Base-by-base conservation (phyloP, 2,888 invertebrate genomes). In the Eucriotettix oculatus region DNA sequence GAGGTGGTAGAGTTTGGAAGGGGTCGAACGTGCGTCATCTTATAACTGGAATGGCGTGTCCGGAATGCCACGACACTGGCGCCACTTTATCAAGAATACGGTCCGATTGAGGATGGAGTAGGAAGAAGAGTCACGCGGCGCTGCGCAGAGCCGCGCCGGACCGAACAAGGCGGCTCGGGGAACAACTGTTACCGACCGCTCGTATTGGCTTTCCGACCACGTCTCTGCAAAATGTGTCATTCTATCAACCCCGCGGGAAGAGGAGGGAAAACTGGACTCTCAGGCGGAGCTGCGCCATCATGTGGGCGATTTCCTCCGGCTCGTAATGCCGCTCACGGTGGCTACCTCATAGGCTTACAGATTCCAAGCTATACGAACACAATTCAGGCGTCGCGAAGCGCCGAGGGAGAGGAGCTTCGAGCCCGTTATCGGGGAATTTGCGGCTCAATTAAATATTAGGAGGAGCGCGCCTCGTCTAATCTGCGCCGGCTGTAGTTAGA, bases 191-290 rank as follows among this genome's bases (percentile, higher is more conserved):
- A 42, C 17, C 42, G n/a, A 42, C 16, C 14, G 42, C 29, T 29
- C 29, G 29, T 29, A 29, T 29, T 29, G 29, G 29, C 57, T 62
- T 60, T 61, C 63, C 57, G 53, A 43, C 60, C 63, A 63, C 63
- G 63, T 63, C 55, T 61, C 56, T 56, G 56, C 58, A 61, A 62
- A 63, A 63, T 63, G 63, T 63, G 63, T 63, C 63, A 63, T 63
- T 63, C 63, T 58, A 63, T 63, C 63, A 63, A 61, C 59, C 60
- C n/a, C 14, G 42, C 57, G 52, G 57, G 56, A 29, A 29, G 29
- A 29, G 29, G 29, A 29, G 29, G 29, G 29, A 2, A 29, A 29
- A 29, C 29, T 29, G 29, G 29, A 29, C 29, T 29, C 29, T 29
- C 29, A 29, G 29, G 29, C 29, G 29, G 29, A 29, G 29, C 29